phyloP scores from a whole-genome alignment of 2,888 invertebrate species.

The Amphipyra berbera region DNA sequence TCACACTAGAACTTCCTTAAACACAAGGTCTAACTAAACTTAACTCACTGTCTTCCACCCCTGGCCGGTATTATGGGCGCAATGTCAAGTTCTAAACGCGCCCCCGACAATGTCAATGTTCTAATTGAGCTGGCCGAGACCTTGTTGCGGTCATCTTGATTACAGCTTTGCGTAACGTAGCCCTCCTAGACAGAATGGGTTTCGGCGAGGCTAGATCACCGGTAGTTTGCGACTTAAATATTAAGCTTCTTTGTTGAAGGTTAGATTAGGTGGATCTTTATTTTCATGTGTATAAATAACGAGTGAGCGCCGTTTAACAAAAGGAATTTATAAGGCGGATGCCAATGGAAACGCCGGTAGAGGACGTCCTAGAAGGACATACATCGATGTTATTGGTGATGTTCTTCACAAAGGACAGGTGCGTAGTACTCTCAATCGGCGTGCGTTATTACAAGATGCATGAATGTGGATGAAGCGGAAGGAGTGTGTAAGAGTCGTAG shows the following conservation, averaged over 20 bases:
- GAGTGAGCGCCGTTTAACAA: too few species aligned
- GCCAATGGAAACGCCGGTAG: too few species aligned
- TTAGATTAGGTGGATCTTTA: conserved; percentile 12
- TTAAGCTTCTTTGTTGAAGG: conserved; percentile 15
- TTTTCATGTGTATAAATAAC: too few species aligned
- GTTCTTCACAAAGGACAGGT: too few species aligned
- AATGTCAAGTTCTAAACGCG: conserved; percentile 62
- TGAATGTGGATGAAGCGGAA: too few species aligned
- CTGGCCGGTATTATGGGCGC: conserved; percentile 21
- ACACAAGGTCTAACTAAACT: background rate
- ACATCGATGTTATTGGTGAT: too few species aligned
- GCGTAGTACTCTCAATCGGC: too few species aligned
- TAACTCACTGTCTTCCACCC: conserved; percentile 22
- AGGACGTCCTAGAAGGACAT: too few species aligned
- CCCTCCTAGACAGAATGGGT: conserved; percentile 22
- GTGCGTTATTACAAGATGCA: too few species aligned
- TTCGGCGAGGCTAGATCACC: conserved; percentile 25
- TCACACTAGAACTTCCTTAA: background rate
- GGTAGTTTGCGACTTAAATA: conserved; percentile 8
- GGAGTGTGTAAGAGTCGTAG: too few species aligned
- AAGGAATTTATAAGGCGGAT: too few species aligned
- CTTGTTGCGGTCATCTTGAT: conserved; percentile 58
- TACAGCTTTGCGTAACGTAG: conserved; percentile 24
- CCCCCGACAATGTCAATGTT: conserved; percentile 66
- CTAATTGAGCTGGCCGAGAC: conserved; percentile 42